Percentiles rank a stretch among this genome's conserved stretches.
Evolutionary conservation across 1,140 invertebrate genomes (phyloP).

Genomic region (Caenorhabditis latens): DNA sequence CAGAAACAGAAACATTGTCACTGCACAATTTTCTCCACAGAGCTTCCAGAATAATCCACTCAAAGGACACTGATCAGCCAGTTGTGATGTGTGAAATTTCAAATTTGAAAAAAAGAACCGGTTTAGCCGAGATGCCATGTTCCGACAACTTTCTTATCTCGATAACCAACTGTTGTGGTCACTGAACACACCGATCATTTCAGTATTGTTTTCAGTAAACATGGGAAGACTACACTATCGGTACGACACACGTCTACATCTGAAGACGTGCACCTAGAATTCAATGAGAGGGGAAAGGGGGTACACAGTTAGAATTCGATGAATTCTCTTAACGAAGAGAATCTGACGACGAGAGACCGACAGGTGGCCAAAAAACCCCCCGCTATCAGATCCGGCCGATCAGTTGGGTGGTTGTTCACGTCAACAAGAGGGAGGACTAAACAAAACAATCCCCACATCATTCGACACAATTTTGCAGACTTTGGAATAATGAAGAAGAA

Average conservation of each 20-base stretch:
- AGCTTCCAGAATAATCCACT: neutral
- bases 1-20: too few relatives aligned
- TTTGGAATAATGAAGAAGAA: neutral
- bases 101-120: neutral
- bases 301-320: slow-evolving; percentile 38
- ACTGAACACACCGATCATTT: slow-evolving; percentile 34
- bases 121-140: slow-evolving; percentile 1
- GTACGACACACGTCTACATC: neutral
- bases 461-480: slow-evolving; percentile 36
- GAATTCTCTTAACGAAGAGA: neutral
- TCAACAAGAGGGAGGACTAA: neutral
- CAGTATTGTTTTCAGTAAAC: neutral
- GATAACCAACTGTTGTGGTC: slow-evolving; percentile 4
- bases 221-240: slow-evolving; percentile 4
- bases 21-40: neutral
- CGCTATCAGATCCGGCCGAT: slow-evolving; percentile 39
- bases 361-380: slow-evolving; percentile 14
- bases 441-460: slow-evolving; percentile 15
- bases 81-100: neutral
- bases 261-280: neutral
- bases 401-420: neutral
- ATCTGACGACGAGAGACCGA: neutral
- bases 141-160: neutral
- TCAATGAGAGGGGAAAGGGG: neutral
- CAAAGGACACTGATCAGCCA: neutral